Percentiles rank a stretch among this genome's conserved stretches.
Evolutionary conservation across 2,888 invertebrate genomes (phyloP).

Genomic region (Microctonus brassicae): DNA sequence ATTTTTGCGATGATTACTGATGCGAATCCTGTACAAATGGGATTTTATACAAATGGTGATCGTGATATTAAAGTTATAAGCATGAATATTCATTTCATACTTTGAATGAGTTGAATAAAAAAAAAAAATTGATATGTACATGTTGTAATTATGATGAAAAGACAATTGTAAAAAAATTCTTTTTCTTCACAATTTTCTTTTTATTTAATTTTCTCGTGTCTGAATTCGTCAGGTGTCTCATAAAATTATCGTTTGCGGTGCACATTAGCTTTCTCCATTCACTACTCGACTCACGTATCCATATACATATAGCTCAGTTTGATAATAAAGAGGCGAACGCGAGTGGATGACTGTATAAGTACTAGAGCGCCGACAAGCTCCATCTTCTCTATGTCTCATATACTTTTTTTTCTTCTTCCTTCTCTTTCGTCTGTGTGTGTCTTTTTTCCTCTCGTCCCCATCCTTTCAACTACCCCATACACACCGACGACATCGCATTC

Average conservation of each 20-base stretch:
- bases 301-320: not conserved
- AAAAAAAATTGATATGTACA: not conserved
- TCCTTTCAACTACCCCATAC: conserved; percentile 34
- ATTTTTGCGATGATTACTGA: conserved; percentile 14
- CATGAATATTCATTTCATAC: not conserved
- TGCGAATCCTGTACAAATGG: too few species aligned
- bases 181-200: not conserved
- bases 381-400: conserved; percentile 14
- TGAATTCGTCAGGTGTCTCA: conserved; percentile 6
- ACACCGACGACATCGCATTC: conserved; percentile 65
- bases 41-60: not conserved
- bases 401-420: conserved; percentile 32
- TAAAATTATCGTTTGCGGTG: conserved; percentile 37
- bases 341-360: conserved; percentile 49
- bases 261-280: conserved; percentile 40
- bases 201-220: not conserved
- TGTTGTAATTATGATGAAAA: not conserved
- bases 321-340: conserved; percentile 55
- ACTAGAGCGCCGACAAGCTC: conserved; percentile 39
- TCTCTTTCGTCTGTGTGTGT: conserved; percentile 33
- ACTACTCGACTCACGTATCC: conserved; percentile 22
- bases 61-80: not conserved
- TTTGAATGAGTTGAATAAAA: not conserved
- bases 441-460: conserved; percentile 39
- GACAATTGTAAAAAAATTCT: not conserved